Evolutionary conservation across 2,113 vertebrate species (phyloP).

Genomic region (Corythornis vintsioides): DNA sequence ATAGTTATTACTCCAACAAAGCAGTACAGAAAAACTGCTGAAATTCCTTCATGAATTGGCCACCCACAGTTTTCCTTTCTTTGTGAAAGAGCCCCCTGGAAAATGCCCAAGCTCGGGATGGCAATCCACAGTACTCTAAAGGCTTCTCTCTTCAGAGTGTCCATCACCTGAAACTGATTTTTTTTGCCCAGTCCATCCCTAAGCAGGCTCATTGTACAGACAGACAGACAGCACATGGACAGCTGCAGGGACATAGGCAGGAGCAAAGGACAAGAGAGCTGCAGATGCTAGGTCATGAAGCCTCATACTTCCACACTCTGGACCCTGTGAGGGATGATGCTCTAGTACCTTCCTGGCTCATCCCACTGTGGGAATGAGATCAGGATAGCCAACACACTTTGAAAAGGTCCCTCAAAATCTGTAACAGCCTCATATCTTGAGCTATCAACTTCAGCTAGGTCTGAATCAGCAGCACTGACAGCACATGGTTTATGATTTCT

Average conservation of each 20-base stretch:
- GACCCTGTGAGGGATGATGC: not conserved
- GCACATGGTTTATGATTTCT: not conserved
- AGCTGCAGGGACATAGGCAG: not conserved
- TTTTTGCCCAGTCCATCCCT: not conserved
- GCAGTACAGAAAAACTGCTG: not conserved
- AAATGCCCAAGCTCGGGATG: not conserved
- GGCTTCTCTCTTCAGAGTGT: not conserved
- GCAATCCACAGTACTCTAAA: not conserved
- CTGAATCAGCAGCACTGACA: not conserved
- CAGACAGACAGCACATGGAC: not conserved
- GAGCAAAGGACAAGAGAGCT: not conserved
- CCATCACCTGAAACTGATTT: not conserved
- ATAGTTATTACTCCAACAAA: slow-evolving; percentile 7
- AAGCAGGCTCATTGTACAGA: not conserved
- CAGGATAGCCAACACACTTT: not conserved
- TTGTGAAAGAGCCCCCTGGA: not conserved
- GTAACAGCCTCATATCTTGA: not conserved
- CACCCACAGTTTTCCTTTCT: not conserved
- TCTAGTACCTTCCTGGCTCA: not conserved
- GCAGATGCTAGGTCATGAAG: not conserved
- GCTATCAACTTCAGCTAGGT: not conserved
- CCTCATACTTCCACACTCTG: rapidly evolving
- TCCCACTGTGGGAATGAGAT: not conserved
- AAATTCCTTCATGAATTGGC: slow-evolving; percentile 20
- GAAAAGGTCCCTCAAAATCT: not conserved